Conservation (phyloP, 2,113 vertebrate genomes). For the Neomonachus schauinslandi region DNA sequence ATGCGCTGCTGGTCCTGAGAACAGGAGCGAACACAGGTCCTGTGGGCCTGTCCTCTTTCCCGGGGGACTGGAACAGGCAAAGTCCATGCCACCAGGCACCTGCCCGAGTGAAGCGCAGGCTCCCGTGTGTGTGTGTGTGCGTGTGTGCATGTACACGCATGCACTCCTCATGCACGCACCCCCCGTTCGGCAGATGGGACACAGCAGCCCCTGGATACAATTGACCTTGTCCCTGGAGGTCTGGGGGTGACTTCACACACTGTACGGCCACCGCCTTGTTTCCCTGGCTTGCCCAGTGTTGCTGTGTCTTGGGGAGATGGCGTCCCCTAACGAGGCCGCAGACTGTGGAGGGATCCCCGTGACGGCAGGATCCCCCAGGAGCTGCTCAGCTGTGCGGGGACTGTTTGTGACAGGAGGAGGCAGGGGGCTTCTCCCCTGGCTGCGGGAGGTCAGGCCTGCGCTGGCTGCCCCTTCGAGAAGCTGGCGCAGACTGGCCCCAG, state of each 20-base stretch:
- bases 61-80: background rate
- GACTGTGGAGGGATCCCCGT: background rate
- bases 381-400: background rate
- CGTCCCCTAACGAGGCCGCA: background rate
- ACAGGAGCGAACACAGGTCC: background rate
- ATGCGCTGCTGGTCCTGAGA: no score
- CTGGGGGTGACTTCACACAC: background rate
- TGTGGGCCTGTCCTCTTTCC: background rate
- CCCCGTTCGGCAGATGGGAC: background rate
- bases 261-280: background rate
- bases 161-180: fast-evolving
- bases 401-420: background rate
- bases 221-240: background rate
- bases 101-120: background rate
- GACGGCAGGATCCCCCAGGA: no score
- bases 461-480: background rate
- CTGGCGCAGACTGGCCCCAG: background rate
- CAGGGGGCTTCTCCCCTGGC: background rate
- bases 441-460: no score
- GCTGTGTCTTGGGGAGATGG: background rate
- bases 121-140: background rate
- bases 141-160: fast-evolving
- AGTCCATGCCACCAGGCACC: background rate
- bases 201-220: background rate
- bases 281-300: no score